Conservation (phyloP, 2,113 vertebrate species). For the Brienomyrus brachyistius region DNA sequence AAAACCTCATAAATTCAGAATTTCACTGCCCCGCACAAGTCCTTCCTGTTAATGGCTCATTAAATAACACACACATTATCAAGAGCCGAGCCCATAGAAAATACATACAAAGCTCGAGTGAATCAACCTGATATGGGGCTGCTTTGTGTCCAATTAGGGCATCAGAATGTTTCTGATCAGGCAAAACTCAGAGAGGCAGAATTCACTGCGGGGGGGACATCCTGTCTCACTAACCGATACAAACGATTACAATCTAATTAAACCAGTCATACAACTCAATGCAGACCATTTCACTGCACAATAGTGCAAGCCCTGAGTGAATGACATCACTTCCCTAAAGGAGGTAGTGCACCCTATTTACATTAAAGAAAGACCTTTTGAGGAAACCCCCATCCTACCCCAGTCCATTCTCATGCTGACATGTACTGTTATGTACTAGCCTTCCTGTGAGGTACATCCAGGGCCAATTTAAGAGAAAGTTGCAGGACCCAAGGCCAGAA, state of each 20-base stretch:
- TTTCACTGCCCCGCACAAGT: not conserved
- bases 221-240: not conserved
- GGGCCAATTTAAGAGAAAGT: not conserved
- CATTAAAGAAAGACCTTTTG: constrained; percentile 13
- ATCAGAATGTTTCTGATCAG: not conserved
- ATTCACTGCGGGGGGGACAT: not conserved
- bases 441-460: not conserved
- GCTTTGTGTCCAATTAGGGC: not conserved
- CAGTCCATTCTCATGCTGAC: not conserved
- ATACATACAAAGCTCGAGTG: not conserved
- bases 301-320: not conserved
- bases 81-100: not conserved
- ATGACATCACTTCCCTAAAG: not conserved
- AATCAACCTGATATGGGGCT: not conserved
- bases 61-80: not conserved
- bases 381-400: too few relatives aligned
- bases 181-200: not conserved
- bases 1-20: not conserved
- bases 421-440: not conserved
- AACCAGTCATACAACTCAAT: constrained; percentile 14
- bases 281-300: not conserved
- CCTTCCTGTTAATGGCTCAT: not conserved
- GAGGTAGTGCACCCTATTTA: not conserved
- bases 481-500: not conserved
- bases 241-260: constrained; percentile 10